Evolutionary conservation across 2,888 invertebrate species (phyloP), one percentile per base, ranked within the genome.

Genomic region (Nomada ruficornis): DNA sequence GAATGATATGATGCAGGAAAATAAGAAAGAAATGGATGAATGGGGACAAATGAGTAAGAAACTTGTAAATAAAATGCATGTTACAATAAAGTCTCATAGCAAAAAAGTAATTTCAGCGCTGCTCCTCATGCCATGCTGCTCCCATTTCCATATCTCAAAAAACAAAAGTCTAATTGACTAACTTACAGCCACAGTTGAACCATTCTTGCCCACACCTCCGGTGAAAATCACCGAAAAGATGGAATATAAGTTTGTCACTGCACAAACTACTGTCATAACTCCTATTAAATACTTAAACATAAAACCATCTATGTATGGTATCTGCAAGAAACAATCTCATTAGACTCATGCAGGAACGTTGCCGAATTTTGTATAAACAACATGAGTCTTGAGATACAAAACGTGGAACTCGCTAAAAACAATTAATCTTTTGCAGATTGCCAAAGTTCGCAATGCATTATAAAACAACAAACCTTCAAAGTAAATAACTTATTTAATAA

Each of bases 111-210:
- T 83, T 85, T 90, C 89, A 92, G 91, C 91, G 85, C 88, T 87
- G 91, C 91, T 91, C 92, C 92, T 92, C 93, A 93, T 93, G 93
- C 93, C 93, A 93, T 93, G 93, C 93, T 89, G 90, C 86, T 90
- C 91, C 92, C 91, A 90, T 86, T 89, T 87, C 86, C 86, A 83
- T 80, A 87, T 86, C 83, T 88, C 82, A 84, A 88, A 89, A 47
- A 79, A 82, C 84, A 87, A 83, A 85, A 84, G 82, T 87, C 90
- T 89, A 90, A 85, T 90, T 90, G 86, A 86, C 87, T 80, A 91
- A 94, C 98, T 98, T 97, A 99, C 99, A 95, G 99, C 99, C 91
- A 99, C 98, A 88, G 99, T 98, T 91, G 99, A 99, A 95, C 99
- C 99, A 95, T 99, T 99, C 96, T 98, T 99, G 94, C 99, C 99